These are phyloP conservation scores for Calcarius lapponicus DNA, from an alignment of 2,797 vertebrate genomes.

Conservation along the genomic window DNA sequence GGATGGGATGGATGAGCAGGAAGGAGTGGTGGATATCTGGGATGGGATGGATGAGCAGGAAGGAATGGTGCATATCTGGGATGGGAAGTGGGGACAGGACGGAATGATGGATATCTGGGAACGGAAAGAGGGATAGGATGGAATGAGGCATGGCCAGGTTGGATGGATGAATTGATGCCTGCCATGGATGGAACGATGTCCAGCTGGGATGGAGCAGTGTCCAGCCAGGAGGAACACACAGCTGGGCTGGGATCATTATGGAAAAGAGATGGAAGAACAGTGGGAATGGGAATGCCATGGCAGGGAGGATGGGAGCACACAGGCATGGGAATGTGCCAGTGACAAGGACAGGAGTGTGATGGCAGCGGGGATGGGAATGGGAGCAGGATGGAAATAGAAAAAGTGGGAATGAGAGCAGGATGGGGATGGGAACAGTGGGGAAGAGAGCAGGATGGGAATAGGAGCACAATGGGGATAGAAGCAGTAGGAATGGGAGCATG, in stretches of 20 bases:
- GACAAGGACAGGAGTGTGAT: neutral
- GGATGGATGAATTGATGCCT: neutral
- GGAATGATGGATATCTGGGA: no score
- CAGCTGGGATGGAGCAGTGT: neutral
- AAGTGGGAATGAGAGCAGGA: neutral
- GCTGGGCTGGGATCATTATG: fast-evolving
- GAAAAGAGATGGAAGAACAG: neutral
- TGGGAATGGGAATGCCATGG: fast-evolving
- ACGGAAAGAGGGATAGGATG: neutral
- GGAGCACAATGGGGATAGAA: neutral
- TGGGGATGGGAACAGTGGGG: neutral
- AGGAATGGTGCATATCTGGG: no score
- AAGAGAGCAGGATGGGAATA: no score
- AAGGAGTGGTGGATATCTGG: neutral
- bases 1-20: no score
- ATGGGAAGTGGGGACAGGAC: no score
- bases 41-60: no score
- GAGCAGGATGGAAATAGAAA: no score
- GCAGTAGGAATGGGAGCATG: neutral
- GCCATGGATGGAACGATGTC: fast-evolving
- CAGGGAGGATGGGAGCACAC: neutral
- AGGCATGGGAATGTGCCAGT: neutral
- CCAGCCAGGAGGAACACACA: neutral
- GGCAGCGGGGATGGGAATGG: neutral
- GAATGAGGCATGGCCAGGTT: neutral